Evolutionary conservation across 2,888 invertebrate species (phyloP).

Genomic region (Tenodera sinensis): DNA sequence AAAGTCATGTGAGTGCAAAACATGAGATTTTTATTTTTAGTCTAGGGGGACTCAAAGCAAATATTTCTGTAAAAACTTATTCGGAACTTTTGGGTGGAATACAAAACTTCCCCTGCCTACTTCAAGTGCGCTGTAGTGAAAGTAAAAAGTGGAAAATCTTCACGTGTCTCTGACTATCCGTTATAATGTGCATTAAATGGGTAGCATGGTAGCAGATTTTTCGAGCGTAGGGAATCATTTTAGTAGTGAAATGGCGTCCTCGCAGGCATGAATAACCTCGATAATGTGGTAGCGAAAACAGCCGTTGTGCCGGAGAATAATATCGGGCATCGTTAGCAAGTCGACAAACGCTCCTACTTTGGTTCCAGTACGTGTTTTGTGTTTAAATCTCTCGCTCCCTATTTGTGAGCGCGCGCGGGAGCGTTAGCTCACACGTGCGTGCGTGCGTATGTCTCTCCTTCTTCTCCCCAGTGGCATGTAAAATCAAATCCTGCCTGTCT

Average conservation of each 20-base stretch:
- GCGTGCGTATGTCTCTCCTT: not conserved
- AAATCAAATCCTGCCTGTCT: not conserved
- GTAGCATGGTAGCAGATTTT: no score
- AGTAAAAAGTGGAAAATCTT: no score
- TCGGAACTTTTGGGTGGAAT: no score
- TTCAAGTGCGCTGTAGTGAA: no score
- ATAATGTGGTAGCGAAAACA: not conserved
- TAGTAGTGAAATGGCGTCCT: not conserved
- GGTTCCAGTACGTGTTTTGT: not conserved
- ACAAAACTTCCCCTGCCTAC: no score
- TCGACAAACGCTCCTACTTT: not conserved
- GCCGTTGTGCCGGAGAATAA: not conserved
- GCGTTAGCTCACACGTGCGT: not conserved
- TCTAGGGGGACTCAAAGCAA: no score
- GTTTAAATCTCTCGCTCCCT: not conserved
- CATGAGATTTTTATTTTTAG: no score
- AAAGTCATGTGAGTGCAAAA: no score
- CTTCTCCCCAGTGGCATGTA: not conserved
- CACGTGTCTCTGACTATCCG: no score
- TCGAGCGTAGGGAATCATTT: no score
- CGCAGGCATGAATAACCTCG: not conserved
- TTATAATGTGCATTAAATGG: no score
- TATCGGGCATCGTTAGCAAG: not conserved
- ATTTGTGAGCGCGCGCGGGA: not conserved
- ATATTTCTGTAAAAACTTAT: no score